Evolutionary conservation across 2,797 vertebrate species (phyloP).

Genomic region (Picus viridis): DNA sequence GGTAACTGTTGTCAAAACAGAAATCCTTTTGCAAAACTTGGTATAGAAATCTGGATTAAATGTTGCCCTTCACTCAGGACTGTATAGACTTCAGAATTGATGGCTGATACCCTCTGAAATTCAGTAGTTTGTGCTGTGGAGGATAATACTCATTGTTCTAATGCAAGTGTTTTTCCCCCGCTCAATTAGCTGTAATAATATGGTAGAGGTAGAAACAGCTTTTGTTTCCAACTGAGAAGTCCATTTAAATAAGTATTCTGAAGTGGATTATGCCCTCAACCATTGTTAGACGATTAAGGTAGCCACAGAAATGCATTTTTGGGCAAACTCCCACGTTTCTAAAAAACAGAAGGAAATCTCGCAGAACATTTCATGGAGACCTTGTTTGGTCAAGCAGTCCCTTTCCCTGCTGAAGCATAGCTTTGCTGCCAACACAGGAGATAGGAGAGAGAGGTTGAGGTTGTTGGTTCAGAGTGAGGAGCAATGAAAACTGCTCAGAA

Average conservation of each 20-base stretch:
- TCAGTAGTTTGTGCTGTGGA: not conserved
- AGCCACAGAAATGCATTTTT: not conserved
- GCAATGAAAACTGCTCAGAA: not conserved
- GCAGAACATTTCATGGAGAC: not conserved
- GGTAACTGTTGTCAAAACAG: conserved; percentile 30
- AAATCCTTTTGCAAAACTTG: not conserved
- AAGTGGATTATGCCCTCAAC: not conserved
- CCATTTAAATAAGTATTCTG: not conserved
- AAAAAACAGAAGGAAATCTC: not conserved
- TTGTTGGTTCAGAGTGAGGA: not conserved
- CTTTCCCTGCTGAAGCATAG: fast-evolving
- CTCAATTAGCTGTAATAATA: not conserved
- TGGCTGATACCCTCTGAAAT: not conserved
- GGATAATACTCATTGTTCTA: not conserved
- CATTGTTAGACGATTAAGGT: not conserved
- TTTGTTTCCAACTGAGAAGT: not conserved
- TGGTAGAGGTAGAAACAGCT: not conserved
- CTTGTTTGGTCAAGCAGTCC: not conserved
- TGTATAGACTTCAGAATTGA: not conserved
- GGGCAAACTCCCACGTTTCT: not conserved
- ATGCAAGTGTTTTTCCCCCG: not conserved
- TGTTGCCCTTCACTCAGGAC: not conserved
- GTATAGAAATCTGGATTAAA: not conserved
- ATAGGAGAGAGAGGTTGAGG: not conserved
- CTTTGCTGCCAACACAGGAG: not conserved